These are phyloP conservation scores for Bruchidius siliquastri DNA, from an alignment of 2,888 invertebrate genomes.

Conservation along the genomic window DNA sequence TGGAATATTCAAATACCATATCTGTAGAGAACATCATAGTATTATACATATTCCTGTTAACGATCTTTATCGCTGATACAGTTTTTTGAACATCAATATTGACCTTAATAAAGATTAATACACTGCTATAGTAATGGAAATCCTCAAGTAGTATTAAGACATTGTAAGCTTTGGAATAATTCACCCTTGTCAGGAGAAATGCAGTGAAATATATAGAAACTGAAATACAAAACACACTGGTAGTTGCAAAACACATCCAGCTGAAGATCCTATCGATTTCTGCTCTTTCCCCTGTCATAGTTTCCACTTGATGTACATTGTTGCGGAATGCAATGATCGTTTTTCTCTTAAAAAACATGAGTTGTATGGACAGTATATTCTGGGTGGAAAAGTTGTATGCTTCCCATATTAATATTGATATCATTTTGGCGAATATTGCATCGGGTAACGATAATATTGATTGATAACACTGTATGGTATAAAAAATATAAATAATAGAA, in stretches of 20 bases:
- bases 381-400: neutral
- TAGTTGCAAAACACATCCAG: neutral
- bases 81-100: neutral
- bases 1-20: neutral
- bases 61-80: neutral
- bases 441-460: neutral
- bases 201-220: neutral
- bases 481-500: neutral
- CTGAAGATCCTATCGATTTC: neutral
- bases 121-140: neutral
- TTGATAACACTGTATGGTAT: neutral
- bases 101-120: neutral
- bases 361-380: neutral
- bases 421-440: neutral
- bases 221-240: neutral
- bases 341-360: neutral
- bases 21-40: neutral
- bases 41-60: neutral
- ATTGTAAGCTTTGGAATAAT: no score
- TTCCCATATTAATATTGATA: neutral
- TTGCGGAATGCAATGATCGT: neutral
- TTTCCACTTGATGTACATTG: neutral
- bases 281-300: neutral
- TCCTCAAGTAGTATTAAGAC: neutral
- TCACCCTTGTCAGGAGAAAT: neutral